These are phyloP conservation scores for Hiodon tergisus DNA, from an alignment of 2,113 vertebrate genomes.

Conservation along the genomic window DNA sequence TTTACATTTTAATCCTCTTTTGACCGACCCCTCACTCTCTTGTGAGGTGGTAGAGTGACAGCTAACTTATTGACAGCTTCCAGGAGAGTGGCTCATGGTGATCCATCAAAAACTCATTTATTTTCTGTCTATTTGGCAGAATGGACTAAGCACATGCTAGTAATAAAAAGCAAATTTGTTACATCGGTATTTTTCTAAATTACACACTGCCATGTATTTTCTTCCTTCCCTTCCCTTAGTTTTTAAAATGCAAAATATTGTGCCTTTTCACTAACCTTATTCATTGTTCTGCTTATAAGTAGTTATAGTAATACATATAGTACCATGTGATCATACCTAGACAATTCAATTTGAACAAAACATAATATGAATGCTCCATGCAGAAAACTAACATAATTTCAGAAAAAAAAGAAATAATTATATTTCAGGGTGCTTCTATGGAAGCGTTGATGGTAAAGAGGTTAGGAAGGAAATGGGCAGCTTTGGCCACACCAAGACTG, in stretches of 20 bases:
- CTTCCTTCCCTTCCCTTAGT: neutral
- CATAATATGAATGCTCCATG: too few species aligned
- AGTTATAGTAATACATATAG: too few species aligned
- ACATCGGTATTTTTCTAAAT: neutral
- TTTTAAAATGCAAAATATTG: neutral
- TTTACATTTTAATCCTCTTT: slow-evolving; percentile 1
- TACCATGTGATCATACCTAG: too few species aligned
- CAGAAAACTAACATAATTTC: too few species aligned
- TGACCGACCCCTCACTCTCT: neutral
- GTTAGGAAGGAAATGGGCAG: too few species aligned
- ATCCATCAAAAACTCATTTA: neutral
- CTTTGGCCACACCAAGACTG: too few species aligned
- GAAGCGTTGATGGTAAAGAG: too few species aligned
- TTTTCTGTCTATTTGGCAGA: neutral
- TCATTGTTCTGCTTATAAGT: too few species aligned
- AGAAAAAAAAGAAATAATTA: too few species aligned
- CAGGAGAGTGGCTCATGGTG: slow-evolving; percentile 1
- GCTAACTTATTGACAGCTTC: slow-evolving; percentile 1
- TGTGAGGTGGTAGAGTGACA: neutral
- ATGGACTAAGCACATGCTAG: neutral
- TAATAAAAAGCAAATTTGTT: neutral
- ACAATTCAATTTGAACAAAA: too few species aligned
- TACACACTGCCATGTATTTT: neutral
- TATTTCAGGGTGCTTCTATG: too few species aligned
- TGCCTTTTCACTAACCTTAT: too few species aligned